Evolutionary conservation across 2,113 vertebrate species (phyloP), one percentile per base, ranked within the genome.

Genomic region (Ondatra zibethicus): DNA sequence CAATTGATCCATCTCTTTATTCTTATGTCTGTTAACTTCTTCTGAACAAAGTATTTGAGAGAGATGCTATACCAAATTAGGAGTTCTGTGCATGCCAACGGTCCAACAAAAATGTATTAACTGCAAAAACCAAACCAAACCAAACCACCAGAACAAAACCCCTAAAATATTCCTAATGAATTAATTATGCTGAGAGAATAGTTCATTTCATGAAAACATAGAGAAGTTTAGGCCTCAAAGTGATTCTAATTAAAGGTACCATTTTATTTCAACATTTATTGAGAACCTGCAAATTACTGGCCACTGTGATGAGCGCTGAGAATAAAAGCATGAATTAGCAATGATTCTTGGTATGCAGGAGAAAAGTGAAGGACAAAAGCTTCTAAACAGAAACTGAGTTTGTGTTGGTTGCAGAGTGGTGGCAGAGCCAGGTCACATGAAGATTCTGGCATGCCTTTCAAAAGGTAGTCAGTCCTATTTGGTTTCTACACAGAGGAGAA

Each of bases 181-280:
- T 80, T 21, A 81, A 61, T 52, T 73, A 52, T 96, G 91, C 31
- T 55, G 36, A 92, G 90, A 96, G 33, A 77, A 21, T 77, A 61
- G 42, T 89, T 10, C 1, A 81, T 91, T 93, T 1, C 14, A 93
- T 47, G 6, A 94, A 92, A 68, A 82, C 31, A 72, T 2, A 77
- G 3, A 81, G 90, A 6, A 17, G 39, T 89, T 94, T 94, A 89
- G 61, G 70, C 81, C 88, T 2, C 7, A 77, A 33, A 33, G 6
- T 10, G 70, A 36, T 29, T 93, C 4, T 73, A 92, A 89, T 29
- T n/a, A 9, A 95, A 76, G 21, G 9, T 68, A 39, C 2, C 11
- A 47, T 91, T 94, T 96, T 86, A 94, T 91, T 86, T 94, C 65
- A 55, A 29, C 82, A 68, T 96, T 73, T 93, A 75, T 21, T 78